A percentile compares a stretch with the other conserved stretches of the same genome.
phyloP scores from a whole-genome alignment of 2,113 vertebrate genomes.

The Brachionichthys hirsutus region DNA sequence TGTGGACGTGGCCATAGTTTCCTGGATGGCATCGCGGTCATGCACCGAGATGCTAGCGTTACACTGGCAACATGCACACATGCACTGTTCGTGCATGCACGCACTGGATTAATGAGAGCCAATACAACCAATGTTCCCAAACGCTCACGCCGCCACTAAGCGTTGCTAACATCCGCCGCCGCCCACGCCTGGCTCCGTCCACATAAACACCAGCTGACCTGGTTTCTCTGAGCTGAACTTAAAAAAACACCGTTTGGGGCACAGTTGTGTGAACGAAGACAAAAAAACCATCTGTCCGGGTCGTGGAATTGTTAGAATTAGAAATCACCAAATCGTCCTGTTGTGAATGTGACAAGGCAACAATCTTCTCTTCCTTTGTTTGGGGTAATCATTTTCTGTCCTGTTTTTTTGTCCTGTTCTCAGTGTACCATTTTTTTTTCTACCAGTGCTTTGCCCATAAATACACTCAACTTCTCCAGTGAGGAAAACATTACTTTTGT shows the following conservation, averaged over 20 bases:
- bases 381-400: too few relatives aligned
- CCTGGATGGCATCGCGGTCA: constrained; percentile 39
- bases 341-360: too few relatives aligned
- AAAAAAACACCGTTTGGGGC: constrained; percentile 47
- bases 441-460: too few relatives aligned
- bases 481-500: too few relatives aligned
- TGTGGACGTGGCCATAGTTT: constrained; percentile 45
- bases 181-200: constrained; percentile 25
- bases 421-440: too few relatives aligned
- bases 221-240: constrained; percentile 57
- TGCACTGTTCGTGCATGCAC: constrained; percentile 7
- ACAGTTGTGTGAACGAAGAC: constrained; percentile 40
- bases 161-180: background rate
- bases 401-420: too few relatives aligned
- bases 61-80: constrained; percentile 25
- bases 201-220: constrained; percentile 68
- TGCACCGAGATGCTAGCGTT: constrained; percentile 22
- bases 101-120: constrained; percentile 18
- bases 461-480: too few relatives aligned
- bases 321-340: too few relatives aligned
- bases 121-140: constrained; percentile 15
- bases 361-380: too few relatives aligned
- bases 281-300: constrained; percentile 10
- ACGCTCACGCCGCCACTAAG: constrained; percentile 10
- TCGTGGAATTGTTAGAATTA: background rate